Percentiles rank a stretch among this genome's conserved stretches.
Conservation (phyloP, 2,888 invertebrate species). For the Cryptus viduatorius region DNA sequence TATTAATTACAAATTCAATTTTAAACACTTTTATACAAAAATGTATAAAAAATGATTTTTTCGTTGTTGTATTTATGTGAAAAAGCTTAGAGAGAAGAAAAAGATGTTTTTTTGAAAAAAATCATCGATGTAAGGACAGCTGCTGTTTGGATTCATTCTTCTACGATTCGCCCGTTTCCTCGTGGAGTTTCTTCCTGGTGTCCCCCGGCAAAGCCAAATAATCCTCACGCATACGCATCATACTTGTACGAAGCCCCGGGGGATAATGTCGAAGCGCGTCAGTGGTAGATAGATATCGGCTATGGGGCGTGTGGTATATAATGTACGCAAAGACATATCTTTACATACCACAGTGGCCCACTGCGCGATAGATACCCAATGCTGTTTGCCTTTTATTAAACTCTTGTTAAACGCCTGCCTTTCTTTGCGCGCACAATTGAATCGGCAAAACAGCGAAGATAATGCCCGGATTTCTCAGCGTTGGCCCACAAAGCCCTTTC, state of each 20-base stretch:
- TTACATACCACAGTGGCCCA: slow-evolving; percentile 32
- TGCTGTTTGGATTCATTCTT: slow-evolving; percentile 71
- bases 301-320: not conserved
- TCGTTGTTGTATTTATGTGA: too few species aligned
- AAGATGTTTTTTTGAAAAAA: slow-evolving; percentile 73
- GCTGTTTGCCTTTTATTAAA: slow-evolving; percentile 85
- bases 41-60: too few species aligned
- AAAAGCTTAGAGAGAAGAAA: slow-evolving; percentile 70
- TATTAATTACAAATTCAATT: not conserved
- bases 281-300: not conserved
- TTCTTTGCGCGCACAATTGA: slow-evolving; percentile 84
- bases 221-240: slow-evolving; percentile 61
- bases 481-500: slow-evolving; percentile 63
- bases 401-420: slow-evolving; percentile 84
- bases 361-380: slow-evolving; percentile 57
- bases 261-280: not conserved
- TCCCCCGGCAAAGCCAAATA: slow-evolving; percentile 69
- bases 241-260: not conserved
- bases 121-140: slow-evolving; percentile 77
- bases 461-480: slow-evolving; percentile 77
- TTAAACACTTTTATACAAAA: not conserved
- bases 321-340: slow-evolving; percentile 30
- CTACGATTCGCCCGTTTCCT: slow-evolving; percentile 53
- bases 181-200: slow-evolving; percentile 45
- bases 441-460: slow-evolving; percentile 84